Conservation (phyloP, 1,140 invertebrate species). For the Trichogramma pretiosum region DNA sequence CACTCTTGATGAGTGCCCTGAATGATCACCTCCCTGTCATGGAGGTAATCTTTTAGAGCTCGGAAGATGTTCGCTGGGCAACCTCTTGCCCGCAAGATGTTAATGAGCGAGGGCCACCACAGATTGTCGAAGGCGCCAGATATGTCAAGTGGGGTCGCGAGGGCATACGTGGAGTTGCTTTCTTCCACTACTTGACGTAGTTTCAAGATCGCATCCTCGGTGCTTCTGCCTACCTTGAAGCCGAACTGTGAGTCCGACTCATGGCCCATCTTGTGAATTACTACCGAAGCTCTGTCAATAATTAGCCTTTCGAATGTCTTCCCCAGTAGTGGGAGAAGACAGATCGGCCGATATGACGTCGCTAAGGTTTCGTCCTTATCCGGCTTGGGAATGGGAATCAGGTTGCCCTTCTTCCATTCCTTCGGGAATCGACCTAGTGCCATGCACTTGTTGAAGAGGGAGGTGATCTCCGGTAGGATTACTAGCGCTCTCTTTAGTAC, state of each 20-base stretch:
- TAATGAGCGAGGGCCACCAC: background rate
- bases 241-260: background rate
- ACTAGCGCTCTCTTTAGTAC: background rate
- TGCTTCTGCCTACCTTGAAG: background rate
- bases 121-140: constrained; percentile 1
- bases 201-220: background rate
- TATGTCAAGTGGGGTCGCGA: constrained; percentile 1
- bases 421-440: background rate
- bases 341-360: constrained; percentile 1
- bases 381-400: background rate
- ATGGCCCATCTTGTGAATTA: background rate
- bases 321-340: background rate
- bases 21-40: background rate
- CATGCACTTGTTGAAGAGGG: background rate
- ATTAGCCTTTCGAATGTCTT: background rate
- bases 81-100: background rate
- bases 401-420: background rate
- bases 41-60: background rate
- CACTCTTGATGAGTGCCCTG: background rate
- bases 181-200: background rate
- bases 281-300: background rate
- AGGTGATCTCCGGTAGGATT: background rate
- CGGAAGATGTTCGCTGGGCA: background rate
- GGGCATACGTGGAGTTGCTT: background rate
- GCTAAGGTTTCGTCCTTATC: background rate